Evolutionary conservation across 2,113 vertebrate genomes (phyloP), one percentile per base, ranked within the genome.

Genomic region (Paedocypris sp.): DNA sequence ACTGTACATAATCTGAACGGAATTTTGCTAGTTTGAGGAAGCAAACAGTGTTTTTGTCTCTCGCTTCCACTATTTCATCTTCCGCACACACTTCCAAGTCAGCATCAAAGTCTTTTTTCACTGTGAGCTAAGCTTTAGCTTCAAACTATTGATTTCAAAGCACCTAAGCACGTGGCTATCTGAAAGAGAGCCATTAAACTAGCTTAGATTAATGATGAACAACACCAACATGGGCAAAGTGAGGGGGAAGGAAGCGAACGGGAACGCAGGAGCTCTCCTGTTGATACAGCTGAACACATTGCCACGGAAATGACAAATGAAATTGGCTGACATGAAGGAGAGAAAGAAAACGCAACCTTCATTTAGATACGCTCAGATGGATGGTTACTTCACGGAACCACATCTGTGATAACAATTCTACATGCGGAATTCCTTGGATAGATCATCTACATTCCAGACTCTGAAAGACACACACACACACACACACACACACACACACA

Each of bases 131-230:
- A 60, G 15, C 41, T 26, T 31, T 50, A 43, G 49, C 54, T 68
- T 25, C 50, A 46, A 51, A 42, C 47, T 47, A 59, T 69, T 64
- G 67, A 64, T 64, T 52, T 57, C 45, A 51, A 45, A 46, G 47
- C 16, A 12, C 36, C 11, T 15, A 32, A 53, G 53, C 33, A 47
- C 53, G 39, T 46, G 31, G 31, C 22, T 64, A 15, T 57, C 29
- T 53, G 41, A 26, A 49, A 36, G 39, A 52, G 31, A 59, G 39
- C 53, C 47, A 59, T 52, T 63, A 69, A 53, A 8, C 10, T 5
- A 43, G 22, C 19, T 47, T 26, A 46, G 52, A 48, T 63, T 45
- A 46, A 58, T 59, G 60, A 46, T 53, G 56, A 49, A 53, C 66
- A 43, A 49, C 65, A 39, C 56, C 33, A 49, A 49, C 62, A 65